Base-by-base conservation (phyloP, 2,888 invertebrate genomes). In the Coelinius sp. region DNA sequence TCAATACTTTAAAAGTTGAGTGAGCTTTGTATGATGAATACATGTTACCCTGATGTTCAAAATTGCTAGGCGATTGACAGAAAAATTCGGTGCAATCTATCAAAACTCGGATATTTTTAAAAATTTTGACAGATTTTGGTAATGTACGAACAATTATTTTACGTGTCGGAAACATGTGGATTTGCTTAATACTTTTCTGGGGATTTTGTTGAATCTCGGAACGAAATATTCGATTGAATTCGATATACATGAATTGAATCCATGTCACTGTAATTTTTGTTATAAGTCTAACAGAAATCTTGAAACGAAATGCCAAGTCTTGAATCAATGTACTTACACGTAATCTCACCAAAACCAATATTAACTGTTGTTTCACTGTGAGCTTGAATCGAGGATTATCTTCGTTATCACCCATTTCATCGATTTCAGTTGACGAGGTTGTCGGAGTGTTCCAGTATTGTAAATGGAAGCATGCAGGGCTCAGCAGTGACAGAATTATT, bases 1-100 rank as follows among this genome's bases (percentile, higher is more conserved):
- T 65, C 62, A 79, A 68, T 38, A 74, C 76, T 76, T 79, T 77
- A 71, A 70, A 78, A 25, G 76, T 79, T 7, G 76, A 77, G 49
- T 73, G 77, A 75, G 78, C 77, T 73, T 79, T 79, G 31, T 79
- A 78, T 27, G 14, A 20, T 22, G 78, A 77, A 63, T 78, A 78
- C 49, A 76, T 63, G 73, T 79, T 79, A 20, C 77, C 78, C 71
- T 79, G 76, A 7, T 79, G 78, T 71, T 78, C 78, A 67, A 77
- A 79, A 71, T 75, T 75, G 46, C 69, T 65, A 4, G 77, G 77
- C 12, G 76, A 71, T 67, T 80, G 70, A 70, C 78, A 78, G 52
- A 73, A 73, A 67, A 78, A 75, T 75, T 78, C 79, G 27, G 77
- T 66, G 72, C 78, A 80, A 73, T 20, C 49, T 27, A 27, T 27